Conservation (phyloP, 2,797 vertebrate genomes). For the Moxostoma hubbsi region DNA sequence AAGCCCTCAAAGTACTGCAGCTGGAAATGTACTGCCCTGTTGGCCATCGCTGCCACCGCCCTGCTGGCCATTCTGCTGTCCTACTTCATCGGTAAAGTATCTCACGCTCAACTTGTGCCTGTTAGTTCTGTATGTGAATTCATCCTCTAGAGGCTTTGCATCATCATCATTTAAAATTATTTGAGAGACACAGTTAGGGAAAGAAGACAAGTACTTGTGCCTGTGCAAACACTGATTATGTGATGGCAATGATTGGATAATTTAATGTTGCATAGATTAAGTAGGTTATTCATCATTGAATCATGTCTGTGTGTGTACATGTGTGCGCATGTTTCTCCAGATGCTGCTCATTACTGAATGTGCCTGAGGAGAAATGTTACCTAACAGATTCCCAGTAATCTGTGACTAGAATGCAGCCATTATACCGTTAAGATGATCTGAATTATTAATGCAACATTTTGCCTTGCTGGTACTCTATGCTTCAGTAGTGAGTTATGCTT, state of each 20-base stretch:
- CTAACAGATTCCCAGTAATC: constrained; percentile 33
- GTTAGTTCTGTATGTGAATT: background rate
- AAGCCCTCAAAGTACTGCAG: constrained; percentile 99
- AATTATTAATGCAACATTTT: constrained; percentile 40
- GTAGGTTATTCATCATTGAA: constrained; percentile 42
- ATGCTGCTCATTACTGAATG: constrained; percentile 53
- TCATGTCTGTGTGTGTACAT: constrained; percentile 52
- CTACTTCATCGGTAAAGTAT: constrained; percentile 66
- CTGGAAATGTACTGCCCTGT: constrained; percentile 97
- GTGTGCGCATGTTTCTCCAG: constrained; percentile 37
- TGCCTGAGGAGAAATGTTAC: constrained; percentile 50
- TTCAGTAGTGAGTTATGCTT: too few relatives aligned
- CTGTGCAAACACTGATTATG: constrained; percentile 21
- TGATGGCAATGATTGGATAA: constrained; percentile 28
- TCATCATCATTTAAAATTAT: constrained; percentile 3
- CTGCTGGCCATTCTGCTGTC: constrained; percentile 93
- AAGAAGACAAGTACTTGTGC: constrained; percentile 20
- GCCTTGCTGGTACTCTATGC: background rate
- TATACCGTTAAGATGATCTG: constrained; percentile 21
- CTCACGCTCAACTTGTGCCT: background rate
- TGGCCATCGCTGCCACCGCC: constrained; percentile 91
- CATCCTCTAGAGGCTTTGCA: background rate
- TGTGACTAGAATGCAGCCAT: constrained; percentile 36
- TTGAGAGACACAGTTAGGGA: constrained; percentile 10
- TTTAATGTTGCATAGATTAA: constrained; percentile 40